phyloP scores from a whole-genome alignment of 2,113 vertebrate species.

The Rhabdomys dilectus region DNA sequence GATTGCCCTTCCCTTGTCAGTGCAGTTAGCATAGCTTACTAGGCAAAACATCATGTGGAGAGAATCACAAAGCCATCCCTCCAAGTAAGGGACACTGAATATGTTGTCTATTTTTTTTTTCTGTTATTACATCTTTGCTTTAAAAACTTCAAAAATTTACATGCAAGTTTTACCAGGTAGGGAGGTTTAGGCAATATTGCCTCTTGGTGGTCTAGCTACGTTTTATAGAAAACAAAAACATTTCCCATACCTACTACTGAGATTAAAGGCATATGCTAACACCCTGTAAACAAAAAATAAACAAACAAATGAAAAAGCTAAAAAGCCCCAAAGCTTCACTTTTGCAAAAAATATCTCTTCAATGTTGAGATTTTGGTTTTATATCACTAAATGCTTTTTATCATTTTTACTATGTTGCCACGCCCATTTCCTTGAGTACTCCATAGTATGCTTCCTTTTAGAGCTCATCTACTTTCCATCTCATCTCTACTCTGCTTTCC shows the following conservation, averaged over 20 bases:
- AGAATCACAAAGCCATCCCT: neutral
- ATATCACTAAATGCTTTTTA: neutral
- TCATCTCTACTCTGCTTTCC: neutral
- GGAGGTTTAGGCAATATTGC: neutral
- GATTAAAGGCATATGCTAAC: neutral
- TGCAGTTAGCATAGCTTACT: neutral
- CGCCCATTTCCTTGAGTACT: neutral
- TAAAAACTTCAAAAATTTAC: neutral
- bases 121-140: neutral
- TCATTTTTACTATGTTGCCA: neutral
- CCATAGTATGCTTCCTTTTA: neutral
- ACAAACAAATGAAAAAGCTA: neutral
- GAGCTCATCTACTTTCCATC: neutral
- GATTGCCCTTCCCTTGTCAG: neutral
- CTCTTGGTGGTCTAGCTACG: neutral
- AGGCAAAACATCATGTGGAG: fast-evolving
- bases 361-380: neutral
- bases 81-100: neutral
- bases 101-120: too few species aligned
- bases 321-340: neutral
- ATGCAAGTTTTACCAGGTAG: neutral
- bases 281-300: neutral
- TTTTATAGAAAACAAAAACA: neutral
- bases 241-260: neutral
- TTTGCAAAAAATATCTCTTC: too few species aligned